Conservation (phyloP, 2,113 vertebrate genomes). For the Aptenodytes forsteri region DNA sequence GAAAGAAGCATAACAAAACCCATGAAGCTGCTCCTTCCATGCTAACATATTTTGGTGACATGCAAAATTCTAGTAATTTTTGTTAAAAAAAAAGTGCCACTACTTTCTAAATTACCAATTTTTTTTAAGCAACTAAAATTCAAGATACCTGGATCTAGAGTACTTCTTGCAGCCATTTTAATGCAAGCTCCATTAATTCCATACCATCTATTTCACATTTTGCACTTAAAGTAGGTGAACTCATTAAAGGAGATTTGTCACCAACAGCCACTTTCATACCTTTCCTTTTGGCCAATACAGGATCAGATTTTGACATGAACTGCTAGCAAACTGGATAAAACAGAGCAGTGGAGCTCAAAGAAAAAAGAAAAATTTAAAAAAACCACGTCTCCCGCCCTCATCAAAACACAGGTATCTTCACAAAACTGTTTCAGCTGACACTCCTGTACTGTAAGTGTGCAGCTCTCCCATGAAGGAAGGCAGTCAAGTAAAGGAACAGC, state of each 20-base stretch:
- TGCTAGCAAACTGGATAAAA: not conserved
- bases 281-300: not conserved
- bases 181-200: not conserved
- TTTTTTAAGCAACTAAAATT: not conserved
- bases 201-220: not conserved
- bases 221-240: not conserved
- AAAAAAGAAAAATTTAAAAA: not conserved
- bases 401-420: not conserved
- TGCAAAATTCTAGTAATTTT: not conserved
- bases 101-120: not conserved
- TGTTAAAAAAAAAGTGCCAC: not conserved
- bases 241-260: not conserved
- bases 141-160: not conserved
- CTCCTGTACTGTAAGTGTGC: not conserved
- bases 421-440: not conserved
- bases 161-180: not conserved
- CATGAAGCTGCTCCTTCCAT: not conserved
- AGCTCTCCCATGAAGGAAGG: not conserved
- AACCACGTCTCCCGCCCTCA: not conserved
- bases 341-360: not conserved
- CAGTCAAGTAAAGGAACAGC: not conserved
- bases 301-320: not conserved
- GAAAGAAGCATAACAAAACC: fast-evolving
- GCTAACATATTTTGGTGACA: fast-evolving
- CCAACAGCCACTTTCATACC: not conserved